Evolutionary conservation across 2,113 vertebrate genomes (phyloP).

Genomic region (Pygoscelis adeliae): DNA sequence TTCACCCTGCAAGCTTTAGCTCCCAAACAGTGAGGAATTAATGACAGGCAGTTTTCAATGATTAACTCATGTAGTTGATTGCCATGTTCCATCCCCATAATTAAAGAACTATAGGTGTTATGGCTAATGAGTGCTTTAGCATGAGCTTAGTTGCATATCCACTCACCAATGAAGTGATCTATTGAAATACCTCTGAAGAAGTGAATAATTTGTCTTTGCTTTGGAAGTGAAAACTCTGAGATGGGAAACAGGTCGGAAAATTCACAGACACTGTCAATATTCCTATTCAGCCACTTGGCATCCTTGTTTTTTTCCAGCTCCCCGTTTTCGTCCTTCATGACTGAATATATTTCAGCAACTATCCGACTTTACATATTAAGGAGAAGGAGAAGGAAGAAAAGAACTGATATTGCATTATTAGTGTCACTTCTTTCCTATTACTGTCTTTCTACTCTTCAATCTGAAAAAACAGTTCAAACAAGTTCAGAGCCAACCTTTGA

Average conservation of each 20-base stretch:
- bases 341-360: not conserved
- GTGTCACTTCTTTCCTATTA: not conserved
- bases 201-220: not conserved
- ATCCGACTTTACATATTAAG: not conserved
- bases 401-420: not conserved
- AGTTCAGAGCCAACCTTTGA: not conserved
- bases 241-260: not conserved
- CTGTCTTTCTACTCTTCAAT: not conserved
- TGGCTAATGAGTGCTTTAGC: slow-evolving; percentile 20
- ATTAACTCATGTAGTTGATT: not conserved
- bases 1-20: not conserved
- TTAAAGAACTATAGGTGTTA: slow-evolving; percentile 39
- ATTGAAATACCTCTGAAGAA: not conserved
- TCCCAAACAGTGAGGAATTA: not conserved
- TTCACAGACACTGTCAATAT: not conserved
- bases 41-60: slow-evolving; percentile 9
- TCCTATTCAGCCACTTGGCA: not conserved
- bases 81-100: not conserved
- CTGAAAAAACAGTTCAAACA: not conserved
- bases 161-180: slow-evolving; percentile 25
- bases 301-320: not conserved
- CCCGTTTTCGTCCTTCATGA: not conserved
- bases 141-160: slow-evolving; percentile 20
- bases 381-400: not conserved
- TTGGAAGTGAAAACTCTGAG: slow-evolving; percentile 13